These are phyloP conservation scores for Hyla sarda DNA, from an alignment of 2,113 vertebrate genomes.

Conservation along the genomic window DNA sequence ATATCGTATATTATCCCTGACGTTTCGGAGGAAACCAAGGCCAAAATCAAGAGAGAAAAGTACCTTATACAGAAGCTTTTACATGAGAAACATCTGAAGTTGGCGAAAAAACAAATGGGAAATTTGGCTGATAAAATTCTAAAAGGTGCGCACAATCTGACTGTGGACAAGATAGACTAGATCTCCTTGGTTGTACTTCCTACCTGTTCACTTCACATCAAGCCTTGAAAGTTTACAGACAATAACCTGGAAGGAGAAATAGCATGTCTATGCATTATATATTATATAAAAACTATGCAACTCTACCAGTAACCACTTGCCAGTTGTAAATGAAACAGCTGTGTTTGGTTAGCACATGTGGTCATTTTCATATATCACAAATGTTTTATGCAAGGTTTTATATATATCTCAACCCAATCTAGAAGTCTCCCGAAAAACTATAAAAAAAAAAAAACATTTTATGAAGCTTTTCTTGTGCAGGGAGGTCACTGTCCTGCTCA, in stretches of 20 bases:
- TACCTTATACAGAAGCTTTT: constrained; percentile 90
- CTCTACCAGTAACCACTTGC: neutral
- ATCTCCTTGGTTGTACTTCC: neutral
- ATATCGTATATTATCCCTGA: constrained; percentile 89
- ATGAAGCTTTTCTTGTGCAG: too few relatives aligned
- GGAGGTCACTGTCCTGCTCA: neutral
- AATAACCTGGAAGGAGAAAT: neutral
- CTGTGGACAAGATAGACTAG: constrained; percentile 70
- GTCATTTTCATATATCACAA: neutral
- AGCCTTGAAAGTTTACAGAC: neutral
- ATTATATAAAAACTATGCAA: neutral
- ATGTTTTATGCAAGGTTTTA: neutral
- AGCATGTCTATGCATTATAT: neutral
- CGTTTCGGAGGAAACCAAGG: constrained; percentile 81
- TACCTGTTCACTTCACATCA: neutral
- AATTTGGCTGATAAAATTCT: constrained; percentile 61
- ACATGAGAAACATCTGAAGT: constrained; percentile 83
- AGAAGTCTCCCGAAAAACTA: neutral
- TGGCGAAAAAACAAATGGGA: constrained; percentile 76
- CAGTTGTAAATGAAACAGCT: neutral
- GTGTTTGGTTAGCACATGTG: neutral
- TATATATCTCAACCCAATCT: neutral
- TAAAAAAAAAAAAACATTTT: neutral
- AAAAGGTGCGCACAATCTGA: constrained; percentile 60
- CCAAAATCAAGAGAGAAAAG: constrained; percentile 90